Evolutionary conservation across 2,113 vertebrate genomes (phyloP).

Genomic region (western clawed frog (Xenopus tropicalis)): DNA sequence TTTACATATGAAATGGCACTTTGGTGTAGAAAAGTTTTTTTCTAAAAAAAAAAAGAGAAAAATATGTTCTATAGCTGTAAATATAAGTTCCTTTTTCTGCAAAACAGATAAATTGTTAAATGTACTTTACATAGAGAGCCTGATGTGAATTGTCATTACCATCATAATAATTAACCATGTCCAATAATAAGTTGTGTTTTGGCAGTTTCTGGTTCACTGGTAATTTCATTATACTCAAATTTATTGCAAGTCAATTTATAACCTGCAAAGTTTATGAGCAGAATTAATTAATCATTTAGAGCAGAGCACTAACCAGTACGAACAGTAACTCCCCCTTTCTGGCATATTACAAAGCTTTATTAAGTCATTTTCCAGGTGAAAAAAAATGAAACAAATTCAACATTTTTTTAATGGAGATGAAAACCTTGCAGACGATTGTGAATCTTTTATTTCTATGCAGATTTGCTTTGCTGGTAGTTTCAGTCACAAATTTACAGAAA

Average conservation of each 20-base stretch:
- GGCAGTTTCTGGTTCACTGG: conserved; percentile 16
- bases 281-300: conserved; percentile 38
- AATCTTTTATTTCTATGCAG: too few species aligned
- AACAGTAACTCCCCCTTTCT: conserved; percentile 3
- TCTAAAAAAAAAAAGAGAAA: too few species aligned
- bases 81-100: too few species aligned
- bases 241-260: conserved; percentile 31
- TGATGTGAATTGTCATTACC: not conserved
- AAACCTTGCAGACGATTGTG: not conserved
- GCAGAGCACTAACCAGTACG: conserved; percentile 11
- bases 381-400: conserved; percentile 10
- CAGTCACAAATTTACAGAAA: too few species aligned
- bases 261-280: conserved; percentile 39
- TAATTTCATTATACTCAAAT: conserved; percentile 23
- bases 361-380: conserved; percentile 36
- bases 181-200: conserved; percentile 21
- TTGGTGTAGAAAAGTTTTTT: too few species aligned
- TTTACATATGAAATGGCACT: too few species aligned
- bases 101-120: not conserved
- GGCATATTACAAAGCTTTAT: not conserved
- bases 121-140: not conserved
- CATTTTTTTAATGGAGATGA: not conserved
- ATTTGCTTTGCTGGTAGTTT: too few species aligned
- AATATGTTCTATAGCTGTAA: too few species aligned
- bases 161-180: conserved; percentile 18